Evolutionary conservation across 2,888 invertebrate genomes (phyloP).

Genomic region (Synanthedon andrenaeformis): DNA sequence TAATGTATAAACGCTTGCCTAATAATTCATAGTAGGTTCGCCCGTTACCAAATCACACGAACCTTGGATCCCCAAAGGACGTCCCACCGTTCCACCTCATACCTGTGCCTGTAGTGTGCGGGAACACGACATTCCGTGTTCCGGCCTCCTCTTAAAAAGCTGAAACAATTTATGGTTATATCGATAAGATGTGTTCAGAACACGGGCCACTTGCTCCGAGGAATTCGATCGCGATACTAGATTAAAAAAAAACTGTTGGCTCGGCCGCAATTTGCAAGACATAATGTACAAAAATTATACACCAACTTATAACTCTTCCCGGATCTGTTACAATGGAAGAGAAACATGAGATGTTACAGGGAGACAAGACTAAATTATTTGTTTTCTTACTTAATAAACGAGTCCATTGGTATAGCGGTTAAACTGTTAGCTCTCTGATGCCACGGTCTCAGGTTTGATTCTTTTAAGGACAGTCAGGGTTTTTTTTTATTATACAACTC

Average conservation of each 20-base stretch:
- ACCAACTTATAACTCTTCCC: not conserved
- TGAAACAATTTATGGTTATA: conserved; percentile 31
- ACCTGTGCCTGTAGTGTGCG: not conserved
- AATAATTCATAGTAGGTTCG: not conserved
- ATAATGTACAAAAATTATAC: not conserved
- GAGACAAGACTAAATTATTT: too few species aligned
- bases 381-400: too few species aligned
- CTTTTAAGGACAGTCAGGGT: too few species aligned
- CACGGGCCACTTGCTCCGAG: conserved; percentile 18
- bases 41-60: not conserved
- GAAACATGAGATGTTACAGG: too few species aligned
- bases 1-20: not conserved
- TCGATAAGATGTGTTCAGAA: conserved; percentile 29
- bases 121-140: conserved; percentile 9
- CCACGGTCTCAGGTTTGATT: too few species aligned
- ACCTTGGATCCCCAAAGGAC: not conserved
- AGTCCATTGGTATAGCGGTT: too few species aligned
- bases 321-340: too few species aligned
- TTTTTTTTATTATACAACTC: too few species aligned
- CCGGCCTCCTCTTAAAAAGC: conserved; percentile 12
- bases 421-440: too few species aligned
- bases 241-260: conserved; percentile 11
- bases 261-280: conserved; percentile 3
- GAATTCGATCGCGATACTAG: conserved; percentile 17
- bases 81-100: not conserved